A percentile compares a stretch with the other conserved stretches of the same genome.
These are phyloP conservation scores for Zelleria hepariella DNA, from an alignment of 2,888 invertebrate species.

Conservation along the genomic window DNA sequence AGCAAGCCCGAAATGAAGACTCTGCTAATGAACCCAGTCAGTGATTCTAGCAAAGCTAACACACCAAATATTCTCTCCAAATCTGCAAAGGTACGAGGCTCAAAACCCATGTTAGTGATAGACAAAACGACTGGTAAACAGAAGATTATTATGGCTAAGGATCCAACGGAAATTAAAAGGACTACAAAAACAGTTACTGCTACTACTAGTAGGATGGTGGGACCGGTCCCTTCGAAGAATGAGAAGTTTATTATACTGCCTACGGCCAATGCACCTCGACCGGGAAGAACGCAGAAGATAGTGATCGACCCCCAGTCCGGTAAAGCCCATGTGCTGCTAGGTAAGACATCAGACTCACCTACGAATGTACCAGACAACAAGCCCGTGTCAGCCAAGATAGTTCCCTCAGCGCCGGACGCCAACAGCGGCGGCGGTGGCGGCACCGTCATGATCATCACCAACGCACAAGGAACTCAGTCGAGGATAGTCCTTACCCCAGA, in stretches of 20 bases:
- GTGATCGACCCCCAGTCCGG: constrained; percentile 63
- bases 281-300: constrained; percentile 56
- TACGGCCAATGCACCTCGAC: constrained; percentile 41
- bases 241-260: constrained; percentile 64
- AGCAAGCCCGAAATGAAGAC: constrained; percentile 54
- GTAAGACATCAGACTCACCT: constrained; percentile 38
- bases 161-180: neutral
- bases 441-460: constrained; percentile 76
- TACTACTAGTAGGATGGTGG: neutral
- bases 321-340: constrained; percentile 55
- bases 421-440: constrained; percentile 52
- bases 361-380: constrained; percentile 33
- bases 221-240: constrained; percentile 34
- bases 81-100: constrained; percentile 54
- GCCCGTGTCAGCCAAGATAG: constrained; percentile 52
- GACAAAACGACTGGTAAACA: constrained; percentile 63
- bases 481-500: constrained; percentile 73
- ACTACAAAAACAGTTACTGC: neutral
- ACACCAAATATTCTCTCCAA: constrained; percentile 67
- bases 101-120: constrained; percentile 60
- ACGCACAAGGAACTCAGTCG: constrained; percentile 74
- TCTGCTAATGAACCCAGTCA: constrained; percentile 44
- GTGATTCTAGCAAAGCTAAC: constrained; percentile 41
- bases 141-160: constrained; percentile 59
- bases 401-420: constrained; percentile 41